Conservation (phyloP, 2,797 vertebrate species). For the Euthynnus affinis region DNA sequence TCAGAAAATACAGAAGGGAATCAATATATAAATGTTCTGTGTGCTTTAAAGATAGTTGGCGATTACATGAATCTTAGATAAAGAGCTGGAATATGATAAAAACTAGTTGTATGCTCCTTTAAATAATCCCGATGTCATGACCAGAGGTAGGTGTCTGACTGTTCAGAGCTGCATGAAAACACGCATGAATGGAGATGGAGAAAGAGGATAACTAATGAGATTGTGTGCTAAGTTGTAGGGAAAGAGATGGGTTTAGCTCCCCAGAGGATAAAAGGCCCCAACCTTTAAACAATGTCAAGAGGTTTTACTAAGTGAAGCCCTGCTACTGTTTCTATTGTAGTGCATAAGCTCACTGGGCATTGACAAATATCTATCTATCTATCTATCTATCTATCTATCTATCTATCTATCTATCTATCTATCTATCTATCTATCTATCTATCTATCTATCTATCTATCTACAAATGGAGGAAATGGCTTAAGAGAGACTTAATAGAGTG, state of each 20-base stretch:
- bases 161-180: slow-evolving; percentile 17
- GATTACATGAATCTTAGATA: background rate
- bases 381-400: too few relatives aligned
- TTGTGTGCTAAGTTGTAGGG: slow-evolving; percentile 12
- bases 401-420: too few relatives aligned
- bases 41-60: background rate
- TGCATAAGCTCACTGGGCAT: background rate
- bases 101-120: slow-evolving; percentile 9
- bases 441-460: too few relatives aligned
- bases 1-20: too few relatives aligned
- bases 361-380: too few relatives aligned
- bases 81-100: background rate
- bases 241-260: slow-evolving; percentile 22
- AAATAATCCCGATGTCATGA: slow-evolving; percentile 44
- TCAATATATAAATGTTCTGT: too few relatives aligned
- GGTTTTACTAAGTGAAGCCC: background rate
- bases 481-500: background rate
- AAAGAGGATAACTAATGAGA: slow-evolving; percentile 45
- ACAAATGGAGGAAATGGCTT: too few relatives aligned
- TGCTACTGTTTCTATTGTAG: slow-evolving; percentile 4
- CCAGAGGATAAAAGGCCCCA: slow-evolving; percentile 6
- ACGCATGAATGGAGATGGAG: slow-evolving; percentile 36
- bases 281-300: slow-evolving; percentile 21
- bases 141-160: slow-evolving; percentile 23
- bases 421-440: too few relatives aligned